Percentiles rank a stretch among this genome's conserved stretches.
phyloP scores from a whole-genome alignment of 2,888 invertebrate genomes.

The Nymphalis polychloros region DNA sequence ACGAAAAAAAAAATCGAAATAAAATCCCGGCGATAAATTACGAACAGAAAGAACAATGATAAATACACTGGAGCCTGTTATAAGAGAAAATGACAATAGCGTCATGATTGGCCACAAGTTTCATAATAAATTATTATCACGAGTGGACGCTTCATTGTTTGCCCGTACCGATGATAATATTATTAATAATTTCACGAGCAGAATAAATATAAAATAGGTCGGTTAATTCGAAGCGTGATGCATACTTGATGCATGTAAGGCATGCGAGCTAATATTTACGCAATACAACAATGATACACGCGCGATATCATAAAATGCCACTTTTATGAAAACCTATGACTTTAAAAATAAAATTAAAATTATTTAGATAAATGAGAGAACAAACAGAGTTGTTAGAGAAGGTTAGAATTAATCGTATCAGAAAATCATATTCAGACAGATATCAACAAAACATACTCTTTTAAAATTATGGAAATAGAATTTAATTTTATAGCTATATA shows the following conservation, averaged over 20 bases:
- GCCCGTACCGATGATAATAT: slow-evolving; percentile 29
- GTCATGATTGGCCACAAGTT: slow-evolving; percentile 30
- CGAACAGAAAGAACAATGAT: slow-evolving; percentile 22
- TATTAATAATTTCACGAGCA: slow-evolving; percentile 32
- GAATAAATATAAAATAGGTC: slow-evolving; percentile 29
- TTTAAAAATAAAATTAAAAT: not conserved
- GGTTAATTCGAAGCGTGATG: slow-evolving; percentile 27
- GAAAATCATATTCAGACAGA: not conserved
- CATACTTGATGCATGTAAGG: slow-evolving; percentile 27
- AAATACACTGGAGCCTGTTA: slow-evolving; percentile 21
- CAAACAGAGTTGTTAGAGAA: not conserved
- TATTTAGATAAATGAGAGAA: not conserved
- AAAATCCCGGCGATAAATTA: slow-evolving; percentile 13
- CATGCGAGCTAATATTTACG: slow-evolving; percentile 35
- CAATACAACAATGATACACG: slow-evolving; percentile 23
- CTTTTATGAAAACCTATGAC: slow-evolving; percentile 1
- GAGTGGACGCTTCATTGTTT: slow-evolving; percentile 31
- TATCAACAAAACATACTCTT: not conserved
- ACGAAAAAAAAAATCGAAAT: slow-evolving; percentile 1
- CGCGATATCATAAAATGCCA: slow-evolving; percentile 24
- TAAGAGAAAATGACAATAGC: slow-evolving; percentile 27
- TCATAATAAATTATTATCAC: slow-evolving; percentile 33
- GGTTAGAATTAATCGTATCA: not conserved
- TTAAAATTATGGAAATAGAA: too few relatives aligned
- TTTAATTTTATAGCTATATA: too few relatives aligned